Evolutionary conservation across 2,113 vertebrate species (phyloP).

Genomic region (Oriolus oriolus): DNA sequence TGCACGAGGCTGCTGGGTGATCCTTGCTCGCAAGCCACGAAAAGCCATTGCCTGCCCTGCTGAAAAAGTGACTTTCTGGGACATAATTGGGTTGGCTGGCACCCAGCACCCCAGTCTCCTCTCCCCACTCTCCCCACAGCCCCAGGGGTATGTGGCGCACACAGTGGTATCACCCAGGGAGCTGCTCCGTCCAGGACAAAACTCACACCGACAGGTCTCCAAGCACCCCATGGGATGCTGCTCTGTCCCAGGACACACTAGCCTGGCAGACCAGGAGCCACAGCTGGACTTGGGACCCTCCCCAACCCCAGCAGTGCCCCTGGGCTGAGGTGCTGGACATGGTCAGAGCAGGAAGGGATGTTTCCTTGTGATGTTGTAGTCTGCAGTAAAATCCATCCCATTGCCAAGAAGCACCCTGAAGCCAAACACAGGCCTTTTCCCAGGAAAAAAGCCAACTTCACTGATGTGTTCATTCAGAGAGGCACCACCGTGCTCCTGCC

Average conservation of each 20-base stretch:
- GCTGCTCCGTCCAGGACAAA: not conserved
- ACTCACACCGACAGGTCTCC: not conserved
- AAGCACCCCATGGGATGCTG: not conserved
- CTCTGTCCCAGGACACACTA: not conserved
- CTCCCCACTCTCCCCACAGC: not conserved
- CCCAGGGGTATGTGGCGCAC: accelerated
- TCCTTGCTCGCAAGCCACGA: accelerated
- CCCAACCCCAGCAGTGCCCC: not conserved
- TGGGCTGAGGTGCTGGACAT: accelerated
- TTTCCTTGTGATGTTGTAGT: not conserved
- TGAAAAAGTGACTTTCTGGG: not conserved
- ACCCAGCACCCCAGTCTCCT: not conserved
- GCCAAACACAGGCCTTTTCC: not conserved
- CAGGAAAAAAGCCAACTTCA: not conserved
- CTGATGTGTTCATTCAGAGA: not conserved
- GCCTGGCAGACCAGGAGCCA: not conserved
- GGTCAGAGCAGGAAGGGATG: not conserved
- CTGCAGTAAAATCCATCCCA: not conserved
- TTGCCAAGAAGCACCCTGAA: not conserved
- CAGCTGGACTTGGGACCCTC: not conserved
- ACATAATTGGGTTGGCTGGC: not conserved
- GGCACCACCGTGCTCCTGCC: accelerated
- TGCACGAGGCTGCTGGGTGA: not conserved
- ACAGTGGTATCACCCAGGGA: accelerated
- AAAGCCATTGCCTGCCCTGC: not conserved